A percentile compares a stretch with the other conserved stretches of the same genome.
These are phyloP conservation scores for Strongylocentrotus purpuratus DNA, from an alignment of 35 echinoderm and acorn worm genomes.

Conservation along the genomic window DNA sequence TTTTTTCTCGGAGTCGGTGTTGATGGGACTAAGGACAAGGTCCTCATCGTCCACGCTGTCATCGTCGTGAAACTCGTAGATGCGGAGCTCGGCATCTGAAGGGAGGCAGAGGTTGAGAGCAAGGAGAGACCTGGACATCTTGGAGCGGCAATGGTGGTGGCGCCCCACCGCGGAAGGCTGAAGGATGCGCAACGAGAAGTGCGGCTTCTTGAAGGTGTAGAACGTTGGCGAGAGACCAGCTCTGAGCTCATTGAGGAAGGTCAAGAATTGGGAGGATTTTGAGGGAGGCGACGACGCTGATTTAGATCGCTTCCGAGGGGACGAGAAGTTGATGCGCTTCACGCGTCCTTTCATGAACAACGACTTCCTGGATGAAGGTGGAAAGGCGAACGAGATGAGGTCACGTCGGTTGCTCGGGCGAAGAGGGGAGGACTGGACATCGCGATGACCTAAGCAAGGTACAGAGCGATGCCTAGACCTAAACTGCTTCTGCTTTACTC, in stretches of 20 bases:
- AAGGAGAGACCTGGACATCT: conserved; percentile 33
- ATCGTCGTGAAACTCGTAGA: conserved; percentile 45
- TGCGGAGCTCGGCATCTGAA: conserved; percentile 4
- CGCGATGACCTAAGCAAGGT: conserved; percentile 1
- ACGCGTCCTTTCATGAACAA: conserved; percentile 51
- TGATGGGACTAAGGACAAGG: background rate
- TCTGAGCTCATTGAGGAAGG: conserved; percentile 55
- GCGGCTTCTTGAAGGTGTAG: conserved; percentile 53
- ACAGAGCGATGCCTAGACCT: background rate
- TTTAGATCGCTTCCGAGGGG: conserved; percentile 46
- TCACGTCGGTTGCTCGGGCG: background rate
- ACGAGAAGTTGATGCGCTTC: conserved; percentile 47
- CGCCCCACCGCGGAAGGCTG: conserved; percentile 32
- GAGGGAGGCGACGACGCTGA: conserved; percentile 57
- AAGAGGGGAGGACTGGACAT: conserved; percentile 31
- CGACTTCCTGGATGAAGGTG: conserved; percentile 57
- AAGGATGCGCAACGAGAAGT: conserved; percentile 59
- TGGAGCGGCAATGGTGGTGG: background rate
- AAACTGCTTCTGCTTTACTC: background rate
- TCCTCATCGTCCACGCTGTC: conserved; percentile 39
- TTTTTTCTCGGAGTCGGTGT: background rate
- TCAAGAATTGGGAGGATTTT: conserved; percentile 31
- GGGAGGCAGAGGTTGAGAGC: conserved; percentile 38
- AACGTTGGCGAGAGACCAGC: conserved; percentile 50
- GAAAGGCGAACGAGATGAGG: background rate